phyloP scores from a whole-genome alignment of 2,113 vertebrate genomes.

The Gambusia affinis region DNA sequence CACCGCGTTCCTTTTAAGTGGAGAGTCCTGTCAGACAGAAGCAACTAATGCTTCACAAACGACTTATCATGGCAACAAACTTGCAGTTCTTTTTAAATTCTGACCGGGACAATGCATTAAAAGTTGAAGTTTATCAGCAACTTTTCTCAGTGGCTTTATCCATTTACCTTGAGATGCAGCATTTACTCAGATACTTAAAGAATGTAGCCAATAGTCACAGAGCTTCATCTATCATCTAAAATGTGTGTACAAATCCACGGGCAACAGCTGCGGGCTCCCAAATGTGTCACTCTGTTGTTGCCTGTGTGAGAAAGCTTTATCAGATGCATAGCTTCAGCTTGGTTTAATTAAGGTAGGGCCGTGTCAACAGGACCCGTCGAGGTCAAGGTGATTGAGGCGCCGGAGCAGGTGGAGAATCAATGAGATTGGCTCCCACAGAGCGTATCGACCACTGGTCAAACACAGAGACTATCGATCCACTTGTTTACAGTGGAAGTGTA shows the following conservation, averaged over 20 bases:
- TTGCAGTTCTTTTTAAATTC: neutral
- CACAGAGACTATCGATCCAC: constrained; percentile 56
- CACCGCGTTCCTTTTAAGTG: neutral
- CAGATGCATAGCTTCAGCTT: constrained; percentile 25
- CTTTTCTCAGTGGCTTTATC: constrained; percentile 25
- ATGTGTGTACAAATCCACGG: constrained; percentile 14
- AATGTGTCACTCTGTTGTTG: constrained; percentile 18
- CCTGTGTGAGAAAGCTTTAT: constrained; percentile 37
- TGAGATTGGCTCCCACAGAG: constrained; percentile 48
- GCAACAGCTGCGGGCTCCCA: constrained; percentile 19
- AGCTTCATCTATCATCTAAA: constrained; percentile 31
- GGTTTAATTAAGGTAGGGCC: constrained; percentile 62
- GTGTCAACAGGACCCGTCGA: constrained; percentile 34
- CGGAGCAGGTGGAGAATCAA: constrained; percentile 65
- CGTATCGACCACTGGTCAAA: constrained; percentile 67
- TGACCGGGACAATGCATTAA: no score
- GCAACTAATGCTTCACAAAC: neutral
- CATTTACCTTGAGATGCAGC: constrained; percentile 21
- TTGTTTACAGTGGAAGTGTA: constrained; percentile 51
- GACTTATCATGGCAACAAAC: neutral
- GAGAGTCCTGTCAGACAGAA: neutral
- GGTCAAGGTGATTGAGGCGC: constrained; percentile 68
- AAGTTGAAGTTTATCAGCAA: neutral
- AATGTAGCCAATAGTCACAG: constrained; percentile 20
- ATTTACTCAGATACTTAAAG: constrained; percentile 24